Evolutionary conservation across 2,888 invertebrate species (phyloP), one percentile per base, ranked within the genome.

Genomic region (Hipparchia semele): DNA sequence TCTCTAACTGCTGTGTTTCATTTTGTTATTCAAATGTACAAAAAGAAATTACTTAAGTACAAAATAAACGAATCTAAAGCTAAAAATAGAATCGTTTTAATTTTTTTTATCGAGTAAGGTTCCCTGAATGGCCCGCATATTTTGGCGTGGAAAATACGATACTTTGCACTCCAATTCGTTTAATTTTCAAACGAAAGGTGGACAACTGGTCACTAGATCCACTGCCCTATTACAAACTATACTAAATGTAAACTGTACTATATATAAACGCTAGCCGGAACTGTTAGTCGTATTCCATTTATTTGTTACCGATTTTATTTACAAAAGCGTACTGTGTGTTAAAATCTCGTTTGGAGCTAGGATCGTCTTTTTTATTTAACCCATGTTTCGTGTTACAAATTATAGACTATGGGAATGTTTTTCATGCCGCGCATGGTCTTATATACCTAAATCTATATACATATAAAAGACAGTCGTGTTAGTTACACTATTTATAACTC

Each of bases 221-320:
- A 2, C 13, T 23, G 56, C 2, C 13, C n/a, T 56, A 56, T 56
- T 46, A 46, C 12, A n/a, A 45, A 62, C n/a, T 6, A 46, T 46
- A 13, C 6, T 61, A 46, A 46, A 4, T 6, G 4, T 45, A 62
- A 45, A 62, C 46, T 23, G 23, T 23, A 23, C 23, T 23, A 12
- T 13, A 46, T 13, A 64, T 49, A 9, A 13, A 13, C 9, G 6
- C 2, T 64, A 49, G 9, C 13, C 7, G 61, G 8, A 62, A 46
- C 46, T 62, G n/a, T 46, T 62, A 49, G 53, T 53, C 53, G 51
- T 53, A 53, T 65, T 6, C 33, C 65, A 65, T 65, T 33, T 65
- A 53, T 12, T 65, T 33, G 51, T 0, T 33, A 10, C 33, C 51
- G 23, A 53, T 65, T 65, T 64, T 64, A 23, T 23, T 49, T 64